Evolutionary conservation across 2,797 vertebrate genomes (phyloP), one percentile per base, ranked within the genome.

Genomic region (Scyliorhinus canicula): DNA sequence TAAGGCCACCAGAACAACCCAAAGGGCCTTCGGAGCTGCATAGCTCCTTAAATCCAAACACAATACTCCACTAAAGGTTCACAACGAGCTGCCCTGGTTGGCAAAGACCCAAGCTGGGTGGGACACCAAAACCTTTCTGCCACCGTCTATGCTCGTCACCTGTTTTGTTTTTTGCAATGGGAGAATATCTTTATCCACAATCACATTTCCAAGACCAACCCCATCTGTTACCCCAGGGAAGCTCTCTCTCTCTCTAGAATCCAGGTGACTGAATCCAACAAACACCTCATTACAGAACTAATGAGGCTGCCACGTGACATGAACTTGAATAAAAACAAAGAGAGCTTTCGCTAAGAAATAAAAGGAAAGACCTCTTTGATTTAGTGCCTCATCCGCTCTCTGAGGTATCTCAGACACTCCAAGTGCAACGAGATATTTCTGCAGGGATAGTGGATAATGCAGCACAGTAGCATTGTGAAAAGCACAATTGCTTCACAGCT

Each of bases 271-370:
- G 35, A 16, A 65, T 65, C 88, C 88, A 65, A 91, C 88, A 91
- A 91, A 91, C 88, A 91, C 88, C n/a, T 91, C 57, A 91, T 91
- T 65, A 91, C n/a, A 3, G 7, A n/a, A 26, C 40, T 91, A 91
- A 91, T 91, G 88, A 91, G 88, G 21, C 57, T 44, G 2, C 3
- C 88, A 91, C 57, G 88, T 91, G 88, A 65, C 21, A 9, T 6
- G 0, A 0, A 8, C 88, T 91, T 2, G 7, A 24, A 40, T 91
- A 9, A 91, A 91, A 91, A 91, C n/a, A 91, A 91, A n/a, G 85
- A 16, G 55, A 60, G 85, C 52, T 88, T 60, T 57, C 3, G 16
- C 6, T 88, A 4, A 11, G 19, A 65, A 91, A n/a, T n/a, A n/a
- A n/a, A n/a, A 63, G 2, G 12, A 90, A 63, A 91, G 57, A 65